phyloP scores from a whole-genome alignment of 2,888 invertebrate species.

The Latrodectus hesperus region DNA sequence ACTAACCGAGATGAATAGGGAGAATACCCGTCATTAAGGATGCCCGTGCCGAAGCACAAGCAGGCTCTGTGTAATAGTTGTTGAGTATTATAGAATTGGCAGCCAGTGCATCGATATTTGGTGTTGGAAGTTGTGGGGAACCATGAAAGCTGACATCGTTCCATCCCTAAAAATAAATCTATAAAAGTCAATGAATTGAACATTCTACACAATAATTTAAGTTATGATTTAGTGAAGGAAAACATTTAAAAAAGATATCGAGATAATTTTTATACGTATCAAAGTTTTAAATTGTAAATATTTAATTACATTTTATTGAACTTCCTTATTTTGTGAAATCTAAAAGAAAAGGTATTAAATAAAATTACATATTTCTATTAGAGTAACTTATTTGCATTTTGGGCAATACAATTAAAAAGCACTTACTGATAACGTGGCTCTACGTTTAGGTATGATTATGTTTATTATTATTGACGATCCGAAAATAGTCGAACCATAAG shows the following conservation, averaged over 20 bases:
- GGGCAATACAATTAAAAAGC: no score
- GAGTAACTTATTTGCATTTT: no score
- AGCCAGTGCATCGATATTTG: slow-evolving; percentile 91
- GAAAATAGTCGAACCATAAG: no score
- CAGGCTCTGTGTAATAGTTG: slow-evolving; percentile 89
- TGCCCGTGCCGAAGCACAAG: slow-evolving; percentile 91
- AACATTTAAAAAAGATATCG: neutral
- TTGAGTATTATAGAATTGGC: slow-evolving; percentile 88
- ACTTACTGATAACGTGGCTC: no score
- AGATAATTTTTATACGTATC: neutral
- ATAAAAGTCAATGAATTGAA: neutral
- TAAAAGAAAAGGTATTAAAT: no score
- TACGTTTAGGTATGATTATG: no score
- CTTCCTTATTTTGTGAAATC: no score
- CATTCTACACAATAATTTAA: neutral
- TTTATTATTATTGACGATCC: no score
- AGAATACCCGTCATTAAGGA: slow-evolving; percentile 93
- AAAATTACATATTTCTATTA: no score
- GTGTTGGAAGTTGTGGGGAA: slow-evolving; percentile 89
- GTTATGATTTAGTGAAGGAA: neutral
- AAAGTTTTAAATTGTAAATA: no score
- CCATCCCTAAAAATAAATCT: slow-evolving; percentile 80
- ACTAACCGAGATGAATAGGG: slow-evolving; percentile 85
- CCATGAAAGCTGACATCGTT: slow-evolving; percentile 95
- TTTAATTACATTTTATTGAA: no score